Percentiles rank a stretch among this genome's conserved stretches.
phyloP scores from a whole-genome alignment of 2,797 vertebrate species.

The Heterohyrax brucei region DNA sequence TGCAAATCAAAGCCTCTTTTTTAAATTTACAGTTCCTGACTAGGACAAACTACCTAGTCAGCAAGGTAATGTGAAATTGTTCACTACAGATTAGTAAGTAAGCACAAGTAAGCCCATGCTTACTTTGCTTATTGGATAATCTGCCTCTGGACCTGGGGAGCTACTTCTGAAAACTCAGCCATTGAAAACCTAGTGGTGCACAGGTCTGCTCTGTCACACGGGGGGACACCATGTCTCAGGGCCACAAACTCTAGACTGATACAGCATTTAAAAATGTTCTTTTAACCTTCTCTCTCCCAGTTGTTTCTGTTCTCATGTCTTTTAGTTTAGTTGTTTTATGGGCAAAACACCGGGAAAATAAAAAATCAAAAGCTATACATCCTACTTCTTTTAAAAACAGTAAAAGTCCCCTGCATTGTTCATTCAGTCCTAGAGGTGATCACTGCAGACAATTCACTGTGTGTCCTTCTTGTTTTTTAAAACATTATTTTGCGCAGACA shows the following conservation, averaged over 20 bases:
- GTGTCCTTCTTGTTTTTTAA: not conserved
- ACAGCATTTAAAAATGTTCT: not conserved
- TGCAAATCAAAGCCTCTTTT: too few relatives aligned
- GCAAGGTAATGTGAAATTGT: too few relatives aligned
- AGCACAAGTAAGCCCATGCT: too few relatives aligned
- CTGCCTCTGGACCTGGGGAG: not conserved
- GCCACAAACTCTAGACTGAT: not conserved
- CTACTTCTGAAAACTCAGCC: not conserved
- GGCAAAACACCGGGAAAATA: conserved; percentile 2
- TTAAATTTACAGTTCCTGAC: too few relatives aligned
- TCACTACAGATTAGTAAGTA: too few relatives aligned
- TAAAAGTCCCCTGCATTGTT: not conserved
- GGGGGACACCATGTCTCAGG: not conserved
- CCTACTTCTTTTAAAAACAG: not conserved
- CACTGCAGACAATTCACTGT: not conserved
- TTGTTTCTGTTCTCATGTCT: conserved; percentile 4
- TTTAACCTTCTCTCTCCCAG: not conserved
- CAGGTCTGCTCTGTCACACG: not conserved
- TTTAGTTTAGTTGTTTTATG: conserved; percentile 16
- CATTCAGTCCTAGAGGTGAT: not conserved
- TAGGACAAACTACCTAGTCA: too few relatives aligned
- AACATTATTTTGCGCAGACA: not conserved
- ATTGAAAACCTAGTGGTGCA: not conserved
- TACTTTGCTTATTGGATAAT: too few relatives aligned
- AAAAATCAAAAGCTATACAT: not conserved